phyloP scores from a whole-genome alignment of 2,797 vertebrate species.

The Manis javanica region DNA sequence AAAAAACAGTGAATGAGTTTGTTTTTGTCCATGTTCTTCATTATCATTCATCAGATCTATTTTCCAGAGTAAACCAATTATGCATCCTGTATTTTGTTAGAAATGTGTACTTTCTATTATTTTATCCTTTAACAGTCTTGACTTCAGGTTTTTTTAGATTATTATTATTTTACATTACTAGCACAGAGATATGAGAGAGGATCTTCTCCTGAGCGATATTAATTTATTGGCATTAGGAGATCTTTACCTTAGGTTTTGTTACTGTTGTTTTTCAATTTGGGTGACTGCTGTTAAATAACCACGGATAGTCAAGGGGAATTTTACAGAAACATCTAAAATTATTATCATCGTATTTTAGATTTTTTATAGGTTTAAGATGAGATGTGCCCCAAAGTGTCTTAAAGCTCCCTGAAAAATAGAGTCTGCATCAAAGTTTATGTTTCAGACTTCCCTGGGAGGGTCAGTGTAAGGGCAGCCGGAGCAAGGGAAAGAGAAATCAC shows the following conservation, averaged over 20 bases:
- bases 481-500: neutral
- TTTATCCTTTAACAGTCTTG: neutral
- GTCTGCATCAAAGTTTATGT: neutral
- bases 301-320: neutral
- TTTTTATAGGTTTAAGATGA: neutral
- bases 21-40: neutral
- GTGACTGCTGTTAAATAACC: neutral
- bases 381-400: neutral
- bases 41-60: neutral
- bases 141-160: neutral
- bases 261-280: neutral
- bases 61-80: conserved; percentile 8
- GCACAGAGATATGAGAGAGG: neutral
- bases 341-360: conserved; percentile 3
- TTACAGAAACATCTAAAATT: neutral
- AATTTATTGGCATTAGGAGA: neutral
- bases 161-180: neutral
- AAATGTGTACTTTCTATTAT: neutral
- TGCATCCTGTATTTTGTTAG: neutral
- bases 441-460: neutral
- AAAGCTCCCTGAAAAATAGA: neutral
- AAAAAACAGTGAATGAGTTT: neutral
- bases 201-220: neutral
- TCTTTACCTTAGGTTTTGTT: neutral
- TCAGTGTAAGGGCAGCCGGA: too few species aligned